A percentile compares a stretch with the other conserved stretches of the same genome.
Evolutionary conservation across 2,888 invertebrate genomes (phyloP).

Genomic region (Drosophila sordidapex): DNA sequence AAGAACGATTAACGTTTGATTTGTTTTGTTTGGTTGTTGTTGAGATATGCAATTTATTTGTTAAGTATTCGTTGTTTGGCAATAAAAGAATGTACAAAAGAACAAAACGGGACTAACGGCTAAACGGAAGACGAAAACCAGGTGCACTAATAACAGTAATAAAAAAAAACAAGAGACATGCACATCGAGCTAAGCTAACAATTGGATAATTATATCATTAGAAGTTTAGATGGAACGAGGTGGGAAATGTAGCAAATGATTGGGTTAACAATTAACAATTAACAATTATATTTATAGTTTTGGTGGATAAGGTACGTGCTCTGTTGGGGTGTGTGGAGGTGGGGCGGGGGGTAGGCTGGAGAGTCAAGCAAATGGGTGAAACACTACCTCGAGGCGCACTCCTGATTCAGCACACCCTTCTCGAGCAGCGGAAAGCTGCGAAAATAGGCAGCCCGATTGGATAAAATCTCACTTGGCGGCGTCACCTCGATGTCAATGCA

Average conservation of each 20-base stretch:
- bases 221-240: background rate
- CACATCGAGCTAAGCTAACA: constrained; percentile 27
- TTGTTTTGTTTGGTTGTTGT: constrained; percentile 8
- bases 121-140: constrained; percentile 36
- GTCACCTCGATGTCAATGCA: constrained; percentile 93
- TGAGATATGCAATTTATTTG: constrained; percentile 41
- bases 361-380: constrained; percentile 31
- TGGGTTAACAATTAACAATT: constrained; percentile 19
- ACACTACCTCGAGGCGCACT: constrained; percentile 88
- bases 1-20: constrained; percentile 28
- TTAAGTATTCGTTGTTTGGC: constrained; percentile 32
- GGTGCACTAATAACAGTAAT: constrained; percentile 23
- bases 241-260: constrained; percentile 25
- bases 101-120: constrained; percentile 26
- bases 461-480: constrained; percentile 91
- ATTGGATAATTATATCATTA: constrained; percentile 36
- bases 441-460: constrained; percentile 90
- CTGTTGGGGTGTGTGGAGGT: constrained; percentile 1
- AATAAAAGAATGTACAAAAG: constrained; percentile 59
- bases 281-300: background rate
- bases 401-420: constrained; percentile 90
- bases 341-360: background rate
- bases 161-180: constrained; percentile 8
- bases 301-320: constrained; percentile 25
- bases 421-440: constrained; percentile 95